These are phyloP conservation scores for Cataglyphis livida DNA, from an alignment of 2,888 invertebrate species.

Conservation along the genomic window DNA sequence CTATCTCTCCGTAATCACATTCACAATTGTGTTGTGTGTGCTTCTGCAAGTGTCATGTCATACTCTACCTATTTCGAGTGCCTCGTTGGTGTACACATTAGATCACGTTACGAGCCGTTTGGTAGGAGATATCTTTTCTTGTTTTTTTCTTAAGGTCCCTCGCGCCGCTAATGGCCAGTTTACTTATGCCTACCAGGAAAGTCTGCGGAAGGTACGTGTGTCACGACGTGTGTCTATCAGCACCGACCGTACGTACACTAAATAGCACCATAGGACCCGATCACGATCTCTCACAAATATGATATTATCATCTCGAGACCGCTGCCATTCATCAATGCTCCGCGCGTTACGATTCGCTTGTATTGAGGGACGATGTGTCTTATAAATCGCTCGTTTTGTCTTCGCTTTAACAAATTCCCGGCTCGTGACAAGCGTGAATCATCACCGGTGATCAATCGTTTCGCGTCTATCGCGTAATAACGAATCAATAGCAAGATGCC, in stretches of 20 bases:
- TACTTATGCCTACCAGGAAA: conserved; percentile 90
- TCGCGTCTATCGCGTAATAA: background rate
- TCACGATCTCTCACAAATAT: conserved; percentile 55
- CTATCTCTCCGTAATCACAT: conserved; percentile 39
- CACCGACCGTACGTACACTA: conserved; percentile 78
- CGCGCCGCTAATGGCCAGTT: conserved; percentile 89
- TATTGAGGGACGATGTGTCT: conserved; percentile 19
- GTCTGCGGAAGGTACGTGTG: conserved; percentile 86
- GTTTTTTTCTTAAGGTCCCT: conserved; percentile 89
- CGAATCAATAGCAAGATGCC: background rate
- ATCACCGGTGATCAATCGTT: conserved; percentile 21
- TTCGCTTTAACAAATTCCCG: conserved; percentile 20
- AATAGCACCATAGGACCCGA: conserved; percentile 67
- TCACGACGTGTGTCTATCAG: conserved; percentile 72
- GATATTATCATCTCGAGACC: conserved; percentile 31
- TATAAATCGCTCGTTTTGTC: conserved; percentile 1
- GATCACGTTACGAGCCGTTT: conserved; percentile 77
- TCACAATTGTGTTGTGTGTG: conserved; percentile 73
- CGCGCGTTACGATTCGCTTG: conserved; percentile 34
- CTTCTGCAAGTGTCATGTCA: conserved; percentile 76
- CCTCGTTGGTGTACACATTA: conserved; percentile 79
- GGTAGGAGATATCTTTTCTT: conserved; percentile 84
- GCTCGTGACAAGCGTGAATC: conserved; percentile 20
- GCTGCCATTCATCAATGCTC: conserved; percentile 18
- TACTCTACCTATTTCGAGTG: conserved; percentile 72